Base-by-base conservation (phyloP, 2,113 vertebrate species). In the Chionis minor region DNA sequence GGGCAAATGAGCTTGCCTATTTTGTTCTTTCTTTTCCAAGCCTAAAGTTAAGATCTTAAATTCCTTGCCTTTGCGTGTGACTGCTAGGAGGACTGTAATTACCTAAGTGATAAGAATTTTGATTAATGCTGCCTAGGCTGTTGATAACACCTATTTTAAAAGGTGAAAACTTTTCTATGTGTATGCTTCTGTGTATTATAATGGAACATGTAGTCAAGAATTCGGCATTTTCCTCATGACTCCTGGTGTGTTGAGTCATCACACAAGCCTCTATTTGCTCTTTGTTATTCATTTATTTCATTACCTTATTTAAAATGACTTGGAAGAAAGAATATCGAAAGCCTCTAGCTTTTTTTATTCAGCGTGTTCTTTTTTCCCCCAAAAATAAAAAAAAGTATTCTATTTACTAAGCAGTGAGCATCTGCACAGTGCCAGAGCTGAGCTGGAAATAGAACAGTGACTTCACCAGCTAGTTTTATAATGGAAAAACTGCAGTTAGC, bases 381-480 rank as follows among this genome's bases (percentile, higher is more conserved):
- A 9, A 70, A 52, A 73, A 79, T 66, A 84, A 73, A 77, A 67
- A 9, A 4, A 9, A 51, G 33, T 10, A 44, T 28, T 95, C 90
- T 96, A 90, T 97, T 97, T 97, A 97, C 93, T 81, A 95, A 97
- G 89, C 95, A 96, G 58, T 1, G 2, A 96, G 86, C 96, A 86
- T 92, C 86, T 0, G 9, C 89, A 73, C 58, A 86, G 87, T 96
- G 95, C 95, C 95, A 95, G 89, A 38, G 86, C 81, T 45, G 89
- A 82, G 95, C 97, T 97, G 89, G 92, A 97, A 97, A 97, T 94
- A 97, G 96, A 94, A 92, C 92, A 91, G 94, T 97, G 95, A 96
- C 89, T 97, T 97, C 92, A 94, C 66, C 72, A 95, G 92, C 62
- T 40, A 92, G 96, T 95, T 96, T 95, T 96, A 95, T 94, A 94